Percentiles rank a stretch among this genome's conserved stretches.
Conservation (phyloP, 2,113 vertebrate species). For the Crotalus viridis region DNA sequence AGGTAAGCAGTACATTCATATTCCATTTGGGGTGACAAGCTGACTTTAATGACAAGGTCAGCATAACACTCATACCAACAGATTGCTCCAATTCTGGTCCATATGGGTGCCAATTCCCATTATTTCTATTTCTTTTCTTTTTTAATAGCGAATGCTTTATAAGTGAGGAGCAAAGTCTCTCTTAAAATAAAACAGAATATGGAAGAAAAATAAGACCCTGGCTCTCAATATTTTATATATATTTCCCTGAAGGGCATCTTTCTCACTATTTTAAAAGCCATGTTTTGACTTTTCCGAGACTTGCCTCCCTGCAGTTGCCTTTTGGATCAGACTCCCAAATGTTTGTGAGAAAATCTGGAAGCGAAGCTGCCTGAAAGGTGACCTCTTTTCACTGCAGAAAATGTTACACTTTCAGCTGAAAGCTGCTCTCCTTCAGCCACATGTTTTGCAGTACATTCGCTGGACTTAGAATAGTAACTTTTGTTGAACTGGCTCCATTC, state of each 20-base stretch:
- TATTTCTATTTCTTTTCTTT: background rate
- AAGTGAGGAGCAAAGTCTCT: background rate
- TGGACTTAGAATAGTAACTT: slow-evolving; percentile 48
- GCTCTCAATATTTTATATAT: background rate
- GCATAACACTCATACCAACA: background rate
- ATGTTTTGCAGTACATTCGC: slow-evolving; percentile 25
- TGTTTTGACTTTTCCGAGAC: background rate
- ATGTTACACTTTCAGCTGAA: slow-evolving; percentile 25
- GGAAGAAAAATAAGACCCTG: no score
- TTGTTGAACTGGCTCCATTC: slow-evolving; percentile 55
- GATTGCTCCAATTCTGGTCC: background rate
- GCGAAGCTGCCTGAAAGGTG: slow-evolving; percentile 24
- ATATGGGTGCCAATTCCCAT: background rate
- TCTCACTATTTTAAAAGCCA: slow-evolving; percentile 19
- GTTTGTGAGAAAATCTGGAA: slow-evolving; percentile 35
- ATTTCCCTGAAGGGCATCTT: slow-evolving; percentile 1
- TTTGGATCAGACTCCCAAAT: background rate
- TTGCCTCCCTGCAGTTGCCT: slow-evolving; percentile 12
- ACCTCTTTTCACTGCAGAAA: slow-evolving; percentile 11
- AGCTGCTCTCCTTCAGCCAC: slow-evolving; percentile 28
- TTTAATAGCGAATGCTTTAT: background rate
- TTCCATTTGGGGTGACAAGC: background rate
- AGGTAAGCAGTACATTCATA: background rate
- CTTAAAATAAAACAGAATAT: background rate
- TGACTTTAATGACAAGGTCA: background rate